These are phyloP conservation scores for Hiodon alosoides DNA, from an alignment of 2,113 vertebrate species.

Conservation along the genomic window DNA sequence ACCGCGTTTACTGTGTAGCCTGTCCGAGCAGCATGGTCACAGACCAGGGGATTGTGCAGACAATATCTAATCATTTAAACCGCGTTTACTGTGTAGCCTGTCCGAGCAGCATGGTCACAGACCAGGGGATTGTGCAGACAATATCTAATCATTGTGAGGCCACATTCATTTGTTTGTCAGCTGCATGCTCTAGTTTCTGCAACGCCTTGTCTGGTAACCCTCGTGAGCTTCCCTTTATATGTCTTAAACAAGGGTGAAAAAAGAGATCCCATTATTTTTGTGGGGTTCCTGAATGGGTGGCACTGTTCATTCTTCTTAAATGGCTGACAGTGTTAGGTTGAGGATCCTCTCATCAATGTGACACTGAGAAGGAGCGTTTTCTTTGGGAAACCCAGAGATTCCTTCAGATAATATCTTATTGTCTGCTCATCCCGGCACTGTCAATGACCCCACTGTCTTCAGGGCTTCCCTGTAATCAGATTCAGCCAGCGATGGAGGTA, in stretches of 20 bases:
- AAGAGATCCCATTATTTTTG: constrained; percentile 73
- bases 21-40: not conserved
- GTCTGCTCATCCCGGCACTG: constrained; percentile 68
- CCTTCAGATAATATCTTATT: constrained; percentile 76
- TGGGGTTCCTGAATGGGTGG: constrained; percentile 61
- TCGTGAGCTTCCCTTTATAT: constrained; percentile 70
- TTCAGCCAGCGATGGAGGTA: constrained; percentile 58
- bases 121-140: constrained; percentile 58
- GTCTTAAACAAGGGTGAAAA: constrained; percentile 72
- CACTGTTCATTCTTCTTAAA: constrained; percentile 74
- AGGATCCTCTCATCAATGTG: constrained; percentile 71
- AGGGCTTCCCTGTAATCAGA: constrained; percentile 64
- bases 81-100: constrained; percentile 45
- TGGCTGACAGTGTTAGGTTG: constrained; percentile 77
- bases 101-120: constrained; percentile 46
- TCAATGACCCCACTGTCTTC: constrained; percentile 72
- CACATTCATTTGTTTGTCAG: constrained; percentile 69
- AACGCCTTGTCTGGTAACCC: constrained; percentile 57
- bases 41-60: constrained; percentile 13
- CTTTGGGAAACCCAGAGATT: constrained; percentile 75
- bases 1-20: not conserved
- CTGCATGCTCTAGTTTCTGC: constrained; percentile 68
- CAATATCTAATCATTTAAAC: constrained; percentile 21
- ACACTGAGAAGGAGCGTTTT: constrained; percentile 75
- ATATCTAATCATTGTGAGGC: constrained; percentile 60